Conservation (phyloP, 2,113 vertebrate species). For the Hippopotamus amphibius region DNA sequence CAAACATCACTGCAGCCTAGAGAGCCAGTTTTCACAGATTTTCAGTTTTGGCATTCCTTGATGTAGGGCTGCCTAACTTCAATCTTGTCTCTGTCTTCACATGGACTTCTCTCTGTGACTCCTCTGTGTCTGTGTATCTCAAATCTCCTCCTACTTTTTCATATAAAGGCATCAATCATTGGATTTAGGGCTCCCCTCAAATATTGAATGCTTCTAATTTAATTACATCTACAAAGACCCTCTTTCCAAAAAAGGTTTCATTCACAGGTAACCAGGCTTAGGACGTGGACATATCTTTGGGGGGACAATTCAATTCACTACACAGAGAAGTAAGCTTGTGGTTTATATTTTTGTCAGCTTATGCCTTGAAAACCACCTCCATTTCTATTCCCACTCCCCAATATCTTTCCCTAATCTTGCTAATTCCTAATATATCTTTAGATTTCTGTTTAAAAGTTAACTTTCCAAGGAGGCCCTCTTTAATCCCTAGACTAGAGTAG, state of each 20-base stretch:
- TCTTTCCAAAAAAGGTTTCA: neutral
- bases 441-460: neutral
- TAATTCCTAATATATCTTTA: neutral
- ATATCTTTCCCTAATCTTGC: neutral
- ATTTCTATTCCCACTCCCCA: neutral
- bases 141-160: neutral
- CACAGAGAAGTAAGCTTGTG: neutral
- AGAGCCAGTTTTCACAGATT: neutral
- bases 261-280: neutral
- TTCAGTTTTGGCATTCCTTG: neutral
- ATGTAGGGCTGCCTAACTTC: neutral
- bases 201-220: neutral
- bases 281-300: neutral
- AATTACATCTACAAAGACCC: neutral
- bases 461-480: neutral
- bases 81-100: neutral
- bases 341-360: neutral
- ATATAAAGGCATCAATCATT: neutral
- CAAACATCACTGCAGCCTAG: neutral
- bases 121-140: neutral
- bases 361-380: neutral
- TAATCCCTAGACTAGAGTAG: neutral
- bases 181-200: neutral
- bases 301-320: neutral
- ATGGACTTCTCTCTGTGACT: neutral